Conservation (phyloP, 2,113 vertebrate species). For the Beaufortia kweichowensis region DNA sequence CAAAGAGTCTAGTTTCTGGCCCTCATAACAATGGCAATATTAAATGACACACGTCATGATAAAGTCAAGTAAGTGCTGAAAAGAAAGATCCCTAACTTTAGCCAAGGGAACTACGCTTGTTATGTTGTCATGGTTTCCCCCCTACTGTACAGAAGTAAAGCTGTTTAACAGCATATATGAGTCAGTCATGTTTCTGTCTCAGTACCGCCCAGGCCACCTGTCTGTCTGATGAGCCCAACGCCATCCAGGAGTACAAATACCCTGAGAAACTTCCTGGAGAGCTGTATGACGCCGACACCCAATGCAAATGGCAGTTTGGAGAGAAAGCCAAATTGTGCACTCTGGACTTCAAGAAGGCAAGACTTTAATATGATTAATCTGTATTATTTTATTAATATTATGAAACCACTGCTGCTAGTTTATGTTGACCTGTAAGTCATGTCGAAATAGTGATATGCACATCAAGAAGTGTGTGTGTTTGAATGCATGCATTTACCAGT, state of each 20-base stretch:
- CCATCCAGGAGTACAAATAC: slow-evolving; percentile 81
- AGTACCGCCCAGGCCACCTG: slow-evolving; percentile 85
- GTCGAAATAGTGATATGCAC: too few species aligned
- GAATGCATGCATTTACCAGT: too few species aligned
- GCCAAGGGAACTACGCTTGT: slow-evolving; percentile 60
- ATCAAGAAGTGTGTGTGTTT: too few species aligned
- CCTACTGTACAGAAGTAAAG: slow-evolving; percentile 35
- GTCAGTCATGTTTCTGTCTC: slow-evolving; percentile 45
- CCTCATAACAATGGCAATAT: slow-evolving; percentile 55
- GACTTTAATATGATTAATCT: neutral
- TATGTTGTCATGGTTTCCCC: slow-evolving; percentile 63
- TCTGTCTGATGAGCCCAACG: slow-evolving; percentile 82
- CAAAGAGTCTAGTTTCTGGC: slow-evolving; percentile 59
- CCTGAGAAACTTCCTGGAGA: slow-evolving; percentile 86
- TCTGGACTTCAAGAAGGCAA: slow-evolving; percentile 87
- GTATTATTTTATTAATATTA: neutral
- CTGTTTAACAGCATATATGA: slow-evolving; percentile 33
- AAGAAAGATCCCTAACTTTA: slow-evolving; percentile 52
- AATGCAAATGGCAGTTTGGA: slow-evolving; percentile 94
- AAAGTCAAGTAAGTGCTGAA: slow-evolving; percentile 59
- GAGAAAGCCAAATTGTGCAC: slow-evolving; percentile 89
- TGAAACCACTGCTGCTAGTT: neutral
- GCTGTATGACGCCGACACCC: slow-evolving; percentile 85
- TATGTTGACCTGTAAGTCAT: too few species aligned
- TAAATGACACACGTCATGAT: slow-evolving; percentile 61